Conservation (phyloP, 2,888 invertebrate species). For the Acronicta aceris region DNA sequence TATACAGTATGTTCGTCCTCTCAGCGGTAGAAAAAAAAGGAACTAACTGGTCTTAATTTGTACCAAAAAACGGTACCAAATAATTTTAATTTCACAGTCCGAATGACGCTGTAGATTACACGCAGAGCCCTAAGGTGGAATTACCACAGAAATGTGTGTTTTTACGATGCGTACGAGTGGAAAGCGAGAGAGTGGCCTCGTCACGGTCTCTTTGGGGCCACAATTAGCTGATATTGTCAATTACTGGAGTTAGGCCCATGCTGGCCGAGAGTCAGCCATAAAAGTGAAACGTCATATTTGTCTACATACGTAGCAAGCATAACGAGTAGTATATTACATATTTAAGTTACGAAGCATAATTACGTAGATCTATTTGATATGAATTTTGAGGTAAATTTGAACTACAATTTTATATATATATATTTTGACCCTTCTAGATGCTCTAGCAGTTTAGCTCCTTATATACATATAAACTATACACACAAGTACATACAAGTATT, state of each 20-base stretch:
- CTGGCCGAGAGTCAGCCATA: slow-evolving; percentile 31
- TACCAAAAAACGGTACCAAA: neutral
- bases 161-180: slow-evolving; percentile 48
- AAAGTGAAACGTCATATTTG: slow-evolving; percentile 45
- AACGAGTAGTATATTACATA: slow-evolving; percentile 7
- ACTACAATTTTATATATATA: too few relatives aligned
- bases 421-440: too few relatives aligned
- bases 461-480: too few relatives aligned
- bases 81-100: slow-evolving; percentile 31
- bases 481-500: too few relatives aligned
- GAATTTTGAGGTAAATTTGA: too few relatives aligned
- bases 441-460: too few relatives aligned
- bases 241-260: slow-evolving; percentile 51
- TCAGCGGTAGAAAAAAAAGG: too few relatives aligned
- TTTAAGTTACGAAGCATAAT: too few relatives aligned
- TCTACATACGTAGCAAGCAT: slow-evolving; percentile 34
- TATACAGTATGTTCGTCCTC: too few relatives aligned
- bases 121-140: slow-evolving; percentile 39
- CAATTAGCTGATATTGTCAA: slow-evolving; percentile 77
- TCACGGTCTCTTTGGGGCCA: slow-evolving; percentile 75
- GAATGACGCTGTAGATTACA: slow-evolving; percentile 15
- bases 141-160: slow-evolving; percentile 38
- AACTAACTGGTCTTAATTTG: too few relatives aligned
- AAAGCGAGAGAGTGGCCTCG: slow-evolving; percentile 71
- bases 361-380: too few relatives aligned